These are phyloP conservation scores for Microctenopoma stevenorrisi DNA, from an alignment of 2,797 vertebrate species.

Conservation along the genomic window DNA sequence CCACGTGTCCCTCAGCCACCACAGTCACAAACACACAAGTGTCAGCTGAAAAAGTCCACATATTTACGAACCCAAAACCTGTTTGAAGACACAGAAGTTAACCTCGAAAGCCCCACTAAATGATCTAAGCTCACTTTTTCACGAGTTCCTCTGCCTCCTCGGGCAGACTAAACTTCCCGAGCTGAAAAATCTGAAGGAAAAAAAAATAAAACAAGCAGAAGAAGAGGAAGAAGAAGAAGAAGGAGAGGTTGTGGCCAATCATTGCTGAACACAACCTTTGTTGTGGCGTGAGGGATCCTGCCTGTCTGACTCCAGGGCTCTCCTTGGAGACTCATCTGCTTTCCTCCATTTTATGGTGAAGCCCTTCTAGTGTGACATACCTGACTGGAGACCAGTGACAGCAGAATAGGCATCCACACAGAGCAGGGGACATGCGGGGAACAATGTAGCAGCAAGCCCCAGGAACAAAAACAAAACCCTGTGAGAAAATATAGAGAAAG, in stretches of 20 bases:
- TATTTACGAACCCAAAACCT: too few species aligned
- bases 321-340: slow-evolving; percentile 88
- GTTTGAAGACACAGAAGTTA: slow-evolving; percentile 35
- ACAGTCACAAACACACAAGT: slow-evolving; percentile 34
- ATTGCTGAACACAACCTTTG: slow-evolving; percentile 79
- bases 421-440: slow-evolving; percentile 34
- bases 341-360: slow-evolving; percentile 99
- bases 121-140: slow-evolving; percentile 58
- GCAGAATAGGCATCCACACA: slow-evolving; percentile 68
- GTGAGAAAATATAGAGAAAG: slow-evolving; percentile 9
- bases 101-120: slow-evolving; percentile 58
- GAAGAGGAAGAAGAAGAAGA: slow-evolving; percentile 28
- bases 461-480: slow-evolving; percentile 30
- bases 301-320: slow-evolving; percentile 80
- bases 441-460: slow-evolving; percentile 47
- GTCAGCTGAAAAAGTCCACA: slow-evolving; percentile 10
- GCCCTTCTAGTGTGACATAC: slow-evolving; percentile 88
- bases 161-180: slow-evolving; percentile 57
- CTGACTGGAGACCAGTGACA: slow-evolving; percentile 88
- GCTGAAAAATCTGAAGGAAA: slow-evolving; percentile 30
- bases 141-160: slow-evolving; percentile 69
- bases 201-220: slow-evolving; percentile 7
- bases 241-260: slow-evolving; percentile 49
- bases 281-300: slow-evolving; percentile 78
- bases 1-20: slow-evolving; percentile 56